Conservation (phyloP, 1,140 invertebrate genomes). For the Philotrypesis tridentata region DNA sequence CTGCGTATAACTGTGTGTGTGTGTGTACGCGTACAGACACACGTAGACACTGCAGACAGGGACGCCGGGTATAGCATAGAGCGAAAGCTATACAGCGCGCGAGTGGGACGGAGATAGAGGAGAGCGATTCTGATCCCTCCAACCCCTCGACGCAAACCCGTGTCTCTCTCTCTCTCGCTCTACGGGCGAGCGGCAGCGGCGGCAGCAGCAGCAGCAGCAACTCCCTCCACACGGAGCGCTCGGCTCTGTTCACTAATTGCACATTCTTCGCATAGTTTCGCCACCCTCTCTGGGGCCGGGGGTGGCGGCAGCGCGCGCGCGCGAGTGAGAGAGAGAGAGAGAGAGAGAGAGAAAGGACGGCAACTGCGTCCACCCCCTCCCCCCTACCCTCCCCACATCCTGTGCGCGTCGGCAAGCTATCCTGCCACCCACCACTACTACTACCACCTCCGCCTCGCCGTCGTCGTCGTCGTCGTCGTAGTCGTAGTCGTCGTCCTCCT, state of each 20-base stretch:
- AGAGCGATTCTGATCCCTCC: conserved; percentile 50
- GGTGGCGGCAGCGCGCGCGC: conserved; percentile 39
- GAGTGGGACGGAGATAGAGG: conserved; percentile 26
- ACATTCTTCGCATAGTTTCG: conserved; percentile 92
- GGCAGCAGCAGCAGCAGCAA: too few species aligned
- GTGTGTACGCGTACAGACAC: conserved; percentile 14
- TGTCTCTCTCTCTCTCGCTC: background rate
- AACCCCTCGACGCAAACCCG: conserved; percentile 32
- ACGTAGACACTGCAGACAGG: background rate
- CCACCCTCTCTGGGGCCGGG: conserved; percentile 70
- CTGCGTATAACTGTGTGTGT: conserved; percentile 54
- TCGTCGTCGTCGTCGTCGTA: too few species aligned
- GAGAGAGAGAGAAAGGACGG: conserved; percentile 28
- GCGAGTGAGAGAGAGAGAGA: conserved; percentile 3
- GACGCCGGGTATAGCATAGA: background rate
- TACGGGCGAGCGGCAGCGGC: too few species aligned
- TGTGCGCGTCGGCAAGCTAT: conserved; percentile 10
- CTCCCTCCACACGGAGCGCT: conserved; percentile 42
- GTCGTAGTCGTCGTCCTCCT: too few species aligned
- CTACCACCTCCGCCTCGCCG: background rate
- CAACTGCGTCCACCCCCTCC: conserved; percentile 50
- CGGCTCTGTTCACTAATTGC: conserved; percentile 87
- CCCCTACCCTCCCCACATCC: too few species aligned
- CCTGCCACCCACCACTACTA: conserved; percentile 39
- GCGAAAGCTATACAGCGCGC: background rate